Conservation (phyloP, 2,797 vertebrate genomes). For the Prunella strophiata region DNA sequence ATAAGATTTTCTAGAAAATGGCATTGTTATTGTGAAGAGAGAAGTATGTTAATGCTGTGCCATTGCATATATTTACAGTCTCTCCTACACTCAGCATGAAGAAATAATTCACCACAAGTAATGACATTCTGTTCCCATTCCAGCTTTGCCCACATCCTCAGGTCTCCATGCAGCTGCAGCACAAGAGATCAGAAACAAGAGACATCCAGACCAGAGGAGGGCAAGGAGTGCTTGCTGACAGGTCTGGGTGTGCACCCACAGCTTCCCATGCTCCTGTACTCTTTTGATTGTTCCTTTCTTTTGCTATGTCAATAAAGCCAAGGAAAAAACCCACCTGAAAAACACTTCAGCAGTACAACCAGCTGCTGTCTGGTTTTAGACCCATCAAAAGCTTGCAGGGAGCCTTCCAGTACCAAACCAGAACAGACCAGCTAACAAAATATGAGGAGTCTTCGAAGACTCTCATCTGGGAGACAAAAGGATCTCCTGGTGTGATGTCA, state of each 20-base stretch:
- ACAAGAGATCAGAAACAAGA: background rate
- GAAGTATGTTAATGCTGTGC: background rate
- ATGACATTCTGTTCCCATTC: conserved; percentile 10
- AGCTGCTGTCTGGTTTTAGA: background rate
- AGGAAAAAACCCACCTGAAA: background rate
- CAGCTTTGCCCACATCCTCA: conserved; percentile 2
- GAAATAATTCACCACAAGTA: conserved; percentile 20
- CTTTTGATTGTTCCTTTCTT: background rate
- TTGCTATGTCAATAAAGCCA: background rate
- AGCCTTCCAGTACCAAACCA: background rate
- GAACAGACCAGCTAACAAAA: background rate
- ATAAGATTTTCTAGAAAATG: background rate
- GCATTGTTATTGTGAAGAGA: background rate
- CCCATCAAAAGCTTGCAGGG: background rate
- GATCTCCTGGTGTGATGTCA: background rate
- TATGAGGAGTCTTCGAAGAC: background rate
- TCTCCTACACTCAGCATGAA: conserved; percentile 14
- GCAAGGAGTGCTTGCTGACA: background rate
- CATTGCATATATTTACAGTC: background rate
- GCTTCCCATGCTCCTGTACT: background rate
- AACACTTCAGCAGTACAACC: background rate
- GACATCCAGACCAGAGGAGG: background rate
- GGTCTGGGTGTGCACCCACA: background rate
- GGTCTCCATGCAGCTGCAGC: background rate
- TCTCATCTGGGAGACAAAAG: background rate